Percentiles rank a stretch among this genome's conserved stretches.
Evolutionary conservation across 2,888 invertebrate genomes (phyloP).

Genomic region (Agrotis clavis): DNA sequence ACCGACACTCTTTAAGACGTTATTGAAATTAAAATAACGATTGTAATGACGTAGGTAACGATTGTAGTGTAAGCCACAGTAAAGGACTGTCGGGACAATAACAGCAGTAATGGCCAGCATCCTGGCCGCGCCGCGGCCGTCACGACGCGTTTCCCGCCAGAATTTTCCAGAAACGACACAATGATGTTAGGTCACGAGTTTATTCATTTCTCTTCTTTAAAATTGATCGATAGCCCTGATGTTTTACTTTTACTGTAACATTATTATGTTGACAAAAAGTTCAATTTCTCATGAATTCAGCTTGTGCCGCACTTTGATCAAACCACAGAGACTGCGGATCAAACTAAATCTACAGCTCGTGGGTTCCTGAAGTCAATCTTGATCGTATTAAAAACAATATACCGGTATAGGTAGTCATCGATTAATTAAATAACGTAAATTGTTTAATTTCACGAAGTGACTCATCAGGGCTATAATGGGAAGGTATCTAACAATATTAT

Average conservation of each 20-base stretch:
- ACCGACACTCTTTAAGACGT: slow-evolving; percentile 50
- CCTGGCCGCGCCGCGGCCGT: slow-evolving; percentile 80
- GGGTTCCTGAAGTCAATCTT: neutral
- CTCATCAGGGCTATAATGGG: neutral
- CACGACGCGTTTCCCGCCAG: slow-evolving; percentile 81
- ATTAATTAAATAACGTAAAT: neutral
- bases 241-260: slow-evolving; percentile 35
- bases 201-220: slow-evolving; percentile 45
- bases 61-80: slow-evolving; percentile 70
- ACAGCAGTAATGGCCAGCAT: slow-evolving; percentile 80
- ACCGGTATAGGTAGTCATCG: neutral
- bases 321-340: neutral
- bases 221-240: slow-evolving; percentile 55
- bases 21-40: slow-evolving; percentile 68
- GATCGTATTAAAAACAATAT: neutral
- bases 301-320: too few species aligned
- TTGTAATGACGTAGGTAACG: too few species aligned
- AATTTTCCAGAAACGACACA: slow-evolving; percentile 85
- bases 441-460: slow-evolving; percentile 5
- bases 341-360: neutral
- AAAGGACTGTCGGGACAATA: slow-evolving; percentile 76
- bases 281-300: slow-evolving; percentile 11
- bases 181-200: slow-evolving; percentile 60
- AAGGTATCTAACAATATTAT: too few species aligned
- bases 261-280: slow-evolving; percentile 20